phyloP scores from a whole-genome alignment of 2,797 vertebrate genomes.

The Sparidentex hasta region DNA sequence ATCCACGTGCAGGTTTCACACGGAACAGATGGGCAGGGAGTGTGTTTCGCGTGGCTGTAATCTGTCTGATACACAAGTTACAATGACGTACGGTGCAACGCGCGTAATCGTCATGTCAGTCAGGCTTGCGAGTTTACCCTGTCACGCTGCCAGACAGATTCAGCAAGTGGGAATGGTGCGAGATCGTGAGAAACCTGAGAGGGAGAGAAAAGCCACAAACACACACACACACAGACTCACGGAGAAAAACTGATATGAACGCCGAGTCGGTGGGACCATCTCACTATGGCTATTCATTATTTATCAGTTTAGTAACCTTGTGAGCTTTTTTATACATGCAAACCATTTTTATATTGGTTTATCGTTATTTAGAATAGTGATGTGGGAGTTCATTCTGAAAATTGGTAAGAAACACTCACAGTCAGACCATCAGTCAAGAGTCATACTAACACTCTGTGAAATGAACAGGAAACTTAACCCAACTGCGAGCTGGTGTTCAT shows the following conservation, averaged over 20 bases:
- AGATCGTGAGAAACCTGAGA: slow-evolving; percentile 16
- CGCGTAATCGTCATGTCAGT: slow-evolving; percentile 2
- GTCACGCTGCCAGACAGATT: slow-evolving; percentile 47
- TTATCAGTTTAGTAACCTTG: not conserved
- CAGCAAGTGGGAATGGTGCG: slow-evolving; percentile 34
- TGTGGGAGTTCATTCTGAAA: not conserved
- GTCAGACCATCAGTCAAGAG: too few relatives aligned
- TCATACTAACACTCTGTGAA: too few relatives aligned
- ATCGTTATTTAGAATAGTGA: not conserved
- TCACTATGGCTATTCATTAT: not conserved
- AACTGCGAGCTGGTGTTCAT: too few relatives aligned
- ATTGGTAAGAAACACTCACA: too few relatives aligned
- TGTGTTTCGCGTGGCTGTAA: not conserved
- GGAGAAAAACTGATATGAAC: not conserved
- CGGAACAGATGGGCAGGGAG: not conserved
- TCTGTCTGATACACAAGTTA: slow-evolving; percentile 2
- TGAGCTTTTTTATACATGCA: not conserved
- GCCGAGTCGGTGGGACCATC: not conserved
- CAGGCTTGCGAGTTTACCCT: slow-evolving; percentile 22
- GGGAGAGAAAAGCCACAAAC: not conserved
- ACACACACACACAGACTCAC: not conserved
- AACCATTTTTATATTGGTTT: not conserved
- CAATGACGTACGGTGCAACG: not conserved
- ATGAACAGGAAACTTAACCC: too few relatives aligned
- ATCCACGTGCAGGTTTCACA: not conserved